These are phyloP conservation scores for Albula glossodonta DNA, from an alignment of 2,113 vertebrate species.

Conservation along the genomic window DNA sequence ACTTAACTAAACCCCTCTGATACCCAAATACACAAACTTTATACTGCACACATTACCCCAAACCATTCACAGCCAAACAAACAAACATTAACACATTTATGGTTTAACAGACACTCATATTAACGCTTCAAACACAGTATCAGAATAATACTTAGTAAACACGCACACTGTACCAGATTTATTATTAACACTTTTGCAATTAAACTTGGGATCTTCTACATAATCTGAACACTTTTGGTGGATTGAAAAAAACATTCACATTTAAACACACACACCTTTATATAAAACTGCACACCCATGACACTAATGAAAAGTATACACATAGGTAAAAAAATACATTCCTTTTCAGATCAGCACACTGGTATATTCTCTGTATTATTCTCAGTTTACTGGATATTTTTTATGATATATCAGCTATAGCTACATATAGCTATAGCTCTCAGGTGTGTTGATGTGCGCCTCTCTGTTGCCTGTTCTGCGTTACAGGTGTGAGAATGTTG, in stretches of 20 bases:
- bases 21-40: too few species aligned
- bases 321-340: not conserved
- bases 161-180: too few species aligned
- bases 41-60: constrained; percentile 20
- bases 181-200: not conserved
- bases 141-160: not conserved
- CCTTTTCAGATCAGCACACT: not conserved
- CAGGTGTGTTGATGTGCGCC: not conserved
- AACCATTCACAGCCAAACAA: constrained; percentile 74
- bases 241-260: too few species aligned
- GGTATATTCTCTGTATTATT: not conserved
- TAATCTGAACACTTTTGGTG: too few species aligned
- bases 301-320: not conserved
- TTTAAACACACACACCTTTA: not conserved
- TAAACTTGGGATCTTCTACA: not conserved
- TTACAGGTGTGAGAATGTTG: constrained; percentile 84
- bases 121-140: not conserved
- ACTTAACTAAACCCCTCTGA: too few species aligned
- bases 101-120: not conserved
- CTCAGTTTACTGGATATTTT: not conserved
- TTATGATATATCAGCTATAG: not conserved
- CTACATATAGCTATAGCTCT: constrained; percentile 25
- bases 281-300: not conserved
- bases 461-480: not conserved
- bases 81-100: not conserved